Conservation (phyloP, 1,140 invertebrate genomes). For the Drosophila sproati region DNA sequence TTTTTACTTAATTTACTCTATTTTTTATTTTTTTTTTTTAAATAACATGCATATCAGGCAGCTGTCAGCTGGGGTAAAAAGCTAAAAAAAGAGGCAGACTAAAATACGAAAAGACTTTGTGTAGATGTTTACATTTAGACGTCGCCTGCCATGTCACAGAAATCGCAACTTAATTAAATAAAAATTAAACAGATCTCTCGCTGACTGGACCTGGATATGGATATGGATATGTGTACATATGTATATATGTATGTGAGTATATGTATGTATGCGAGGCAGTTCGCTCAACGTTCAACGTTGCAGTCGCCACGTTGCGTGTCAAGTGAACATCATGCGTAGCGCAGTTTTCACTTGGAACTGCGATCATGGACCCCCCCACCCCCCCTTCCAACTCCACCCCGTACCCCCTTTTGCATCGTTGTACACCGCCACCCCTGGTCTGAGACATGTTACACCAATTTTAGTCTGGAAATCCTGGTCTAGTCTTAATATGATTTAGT, state of each 20-base stretch:
- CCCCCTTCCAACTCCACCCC: no score
- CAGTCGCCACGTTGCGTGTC: constrained; percentile 73
- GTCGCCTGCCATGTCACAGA: constrained; percentile 54
- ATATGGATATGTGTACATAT: neutral
- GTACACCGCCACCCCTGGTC: neutral
- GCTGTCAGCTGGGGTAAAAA: constrained; percentile 22
- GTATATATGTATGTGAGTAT: neutral
- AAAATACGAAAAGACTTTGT: constrained; percentile 41
- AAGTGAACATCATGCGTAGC: constrained; percentile 83
- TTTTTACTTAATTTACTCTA: neutral
- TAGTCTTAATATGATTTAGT: constrained; percentile 84
- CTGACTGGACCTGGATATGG: constrained; percentile 18
- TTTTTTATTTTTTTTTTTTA: constrained; percentile 20
- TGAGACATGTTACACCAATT: constrained; percentile 77
- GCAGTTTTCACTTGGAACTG: constrained; percentile 48
- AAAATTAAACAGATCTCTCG: constrained; percentile 77
- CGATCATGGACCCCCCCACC: neutral
- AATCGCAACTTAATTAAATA: constrained; percentile 79
- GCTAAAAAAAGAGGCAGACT: constrained; percentile 13
- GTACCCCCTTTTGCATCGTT: neutral
- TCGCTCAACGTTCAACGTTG: constrained; percentile 31
- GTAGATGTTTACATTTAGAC: constrained; percentile 50
- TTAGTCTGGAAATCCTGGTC: constrained; percentile 80
- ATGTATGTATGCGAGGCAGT: neutral
- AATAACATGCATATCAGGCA: constrained; percentile 26